Evolutionary conservation across 1,140 invertebrate genomes (phyloP).

Genomic region (Drosophila oshimai): DNA sequence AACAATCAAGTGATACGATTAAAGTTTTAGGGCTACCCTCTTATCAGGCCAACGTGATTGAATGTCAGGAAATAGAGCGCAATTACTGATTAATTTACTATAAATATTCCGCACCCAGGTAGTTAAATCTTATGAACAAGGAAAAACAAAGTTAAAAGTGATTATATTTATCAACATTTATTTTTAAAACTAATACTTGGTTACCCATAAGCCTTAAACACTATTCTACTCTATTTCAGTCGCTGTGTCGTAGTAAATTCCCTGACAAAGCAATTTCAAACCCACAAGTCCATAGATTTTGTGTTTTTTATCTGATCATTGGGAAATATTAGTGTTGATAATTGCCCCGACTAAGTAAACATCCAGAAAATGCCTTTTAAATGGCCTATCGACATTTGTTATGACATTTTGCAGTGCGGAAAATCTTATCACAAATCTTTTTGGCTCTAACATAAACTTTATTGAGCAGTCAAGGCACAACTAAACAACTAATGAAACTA

Average conservation of each 20-base stretch:
- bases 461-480: not conserved
- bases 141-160: too few species aligned
- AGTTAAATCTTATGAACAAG: too few species aligned
- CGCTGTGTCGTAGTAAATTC: too few species aligned
- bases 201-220: too few species aligned
- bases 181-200: too few species aligned
- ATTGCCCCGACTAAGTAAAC: not conserved
- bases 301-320: not conserved
- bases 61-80: not conserved
- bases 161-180: too few species aligned
- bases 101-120: not conserved
- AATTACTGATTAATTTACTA: not conserved
- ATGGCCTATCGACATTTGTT: not conserved
- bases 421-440: not conserved
- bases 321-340: not conserved
- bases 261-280: too few species aligned
- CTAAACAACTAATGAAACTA: slow-evolving; percentile 10
- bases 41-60: not conserved
- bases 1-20: not conserved
- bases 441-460: slow-evolving; percentile 7
- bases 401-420: not conserved
- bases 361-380: not conserved
- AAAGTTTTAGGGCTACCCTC: not conserved
- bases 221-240: not conserved
- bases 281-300: not conserved